Base-by-base conservation (phyloP, 1,140 invertebrate genomes). In the Cherax quadricarinatus region DNA sequence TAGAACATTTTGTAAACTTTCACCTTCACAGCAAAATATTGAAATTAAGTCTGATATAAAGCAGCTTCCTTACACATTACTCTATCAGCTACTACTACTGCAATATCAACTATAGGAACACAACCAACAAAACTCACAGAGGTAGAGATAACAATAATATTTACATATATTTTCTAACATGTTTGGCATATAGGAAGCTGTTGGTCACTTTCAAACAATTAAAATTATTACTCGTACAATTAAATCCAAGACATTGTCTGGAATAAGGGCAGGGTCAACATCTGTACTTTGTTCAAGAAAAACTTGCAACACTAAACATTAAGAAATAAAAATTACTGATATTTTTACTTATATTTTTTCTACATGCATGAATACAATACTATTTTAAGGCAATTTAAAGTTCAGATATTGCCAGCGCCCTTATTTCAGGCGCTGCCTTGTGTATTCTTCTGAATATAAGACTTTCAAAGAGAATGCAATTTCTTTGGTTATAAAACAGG, bases 151-250 rank as follows among this genome's bases (percentile, higher is more conserved):
- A 88, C 49, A 49, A 79, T 75, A n/a, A 79, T 79, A 81, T 79
- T 10, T 88, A 87, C 78, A 88, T 21, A 18, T 62, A 79, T n/a
- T 88, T 60, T 80, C 57, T 49, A 66, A 62, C 70, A 88, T 51
- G 73, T 88, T 88, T 88, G 86, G 86, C 86, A 88, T 80, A 75
- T 88, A 88, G 78, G 86, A 88, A 88, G 86, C 86, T 88, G 86
- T 79, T 88, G 75, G 49, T 88, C 82, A 53, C 62, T 80, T 88
- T 60, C 78, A 60, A 80, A 53, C 86, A 78, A 62, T 81, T 73
- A 57, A 81, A 70, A 81, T 30, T 57, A 57, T 10, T 57, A 9
- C 4, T 57, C 53, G 9, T 57, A 57, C 14, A 57, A 57, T 57
- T 57, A 57, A 41, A 41, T 41, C 30, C 30, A 41, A 41, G 30